Percentiles rank a stretch among this genome's conserved stretches.
These are phyloP conservation scores for Chiroxiphia lanceolata DNA, from an alignment of 2,797 vertebrate genomes.

Conservation along the genomic window DNA sequence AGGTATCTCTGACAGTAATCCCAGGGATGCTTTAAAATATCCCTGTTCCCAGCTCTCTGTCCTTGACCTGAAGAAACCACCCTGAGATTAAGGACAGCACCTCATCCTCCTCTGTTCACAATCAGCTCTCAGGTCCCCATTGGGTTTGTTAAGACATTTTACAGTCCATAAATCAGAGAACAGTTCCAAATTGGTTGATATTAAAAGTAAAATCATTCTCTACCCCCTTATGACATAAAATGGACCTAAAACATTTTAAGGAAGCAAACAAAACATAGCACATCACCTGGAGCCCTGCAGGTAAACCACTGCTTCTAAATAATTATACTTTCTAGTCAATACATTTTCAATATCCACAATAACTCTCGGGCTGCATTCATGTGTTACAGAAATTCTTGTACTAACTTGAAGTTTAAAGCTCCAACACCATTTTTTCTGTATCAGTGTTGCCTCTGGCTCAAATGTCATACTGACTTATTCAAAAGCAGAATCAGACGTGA, in stretches of 20 bases:
- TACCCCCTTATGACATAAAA: background rate
- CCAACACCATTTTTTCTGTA: background rate
- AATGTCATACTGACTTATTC: slow-evolving; percentile 5
- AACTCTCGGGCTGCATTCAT: background rate
- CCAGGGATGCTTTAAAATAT: background rate
- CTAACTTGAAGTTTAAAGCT: background rate
- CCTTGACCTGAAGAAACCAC: background rate
- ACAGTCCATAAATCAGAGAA: background rate
- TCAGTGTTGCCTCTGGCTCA: slow-evolving; percentile 33
- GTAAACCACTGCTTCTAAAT: background rate
- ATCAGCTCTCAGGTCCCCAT: background rate
- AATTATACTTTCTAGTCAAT: background rate
- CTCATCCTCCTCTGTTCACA: background rate
- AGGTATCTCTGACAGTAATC: background rate
- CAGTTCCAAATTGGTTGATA: background rate
- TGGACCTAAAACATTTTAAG: background rate
- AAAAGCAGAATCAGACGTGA: slow-evolving; percentile 46
- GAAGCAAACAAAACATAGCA: background rate
- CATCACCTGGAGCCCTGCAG: background rate
- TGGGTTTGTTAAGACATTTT: background rate
- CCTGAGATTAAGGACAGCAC: background rate
- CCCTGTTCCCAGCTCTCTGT: background rate
- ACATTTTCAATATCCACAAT: background rate
- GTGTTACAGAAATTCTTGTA: background rate
- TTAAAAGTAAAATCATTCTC: background rate